Evolutionary conservation across 2,797 vertebrate species (phyloP).

Genomic region (Crenuchus spilurus): DNA sequence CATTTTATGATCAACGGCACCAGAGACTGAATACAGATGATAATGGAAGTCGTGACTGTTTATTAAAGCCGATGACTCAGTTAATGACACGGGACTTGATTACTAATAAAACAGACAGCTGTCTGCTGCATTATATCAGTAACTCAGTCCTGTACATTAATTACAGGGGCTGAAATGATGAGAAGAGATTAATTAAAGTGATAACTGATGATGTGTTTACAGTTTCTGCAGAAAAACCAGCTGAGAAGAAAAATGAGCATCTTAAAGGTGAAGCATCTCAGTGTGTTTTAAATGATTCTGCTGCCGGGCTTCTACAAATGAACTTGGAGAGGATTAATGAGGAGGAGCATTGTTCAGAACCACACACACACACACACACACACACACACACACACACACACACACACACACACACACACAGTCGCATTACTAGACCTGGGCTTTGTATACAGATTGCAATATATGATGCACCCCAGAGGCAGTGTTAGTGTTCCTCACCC

Average conservation of each 20-base stretch:
- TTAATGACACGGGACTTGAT: too few species aligned
- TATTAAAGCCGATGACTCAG: too few species aligned
- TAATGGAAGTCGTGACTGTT: too few species aligned
- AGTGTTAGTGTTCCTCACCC: not conserved
- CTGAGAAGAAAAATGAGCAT: not conserved
- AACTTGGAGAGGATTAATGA: not conserved
- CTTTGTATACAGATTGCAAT: not conserved
- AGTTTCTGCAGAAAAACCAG: not conserved
- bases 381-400: slow-evolving; percentile 1
- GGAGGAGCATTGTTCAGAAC: not conserved
- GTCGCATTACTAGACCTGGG: not conserved
- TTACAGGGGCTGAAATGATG: too few species aligned
- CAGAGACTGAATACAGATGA: too few species aligned
- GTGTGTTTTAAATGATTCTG: not conserved
- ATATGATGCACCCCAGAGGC: not conserved
- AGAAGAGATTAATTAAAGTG: too few species aligned
- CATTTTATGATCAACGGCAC: too few species aligned
- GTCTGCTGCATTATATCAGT: too few species aligned
- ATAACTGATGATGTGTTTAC: not conserved
- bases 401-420: not conserved
- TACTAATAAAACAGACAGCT: too few species aligned
- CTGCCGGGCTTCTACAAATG: not conserved
- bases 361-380: not conserved
- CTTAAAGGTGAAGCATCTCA: not conserved
- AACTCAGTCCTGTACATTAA: too few species aligned